Base-by-base conservation (phyloP, 2,797 vertebrate genomes). In the Oryzias sinensis region DNA sequence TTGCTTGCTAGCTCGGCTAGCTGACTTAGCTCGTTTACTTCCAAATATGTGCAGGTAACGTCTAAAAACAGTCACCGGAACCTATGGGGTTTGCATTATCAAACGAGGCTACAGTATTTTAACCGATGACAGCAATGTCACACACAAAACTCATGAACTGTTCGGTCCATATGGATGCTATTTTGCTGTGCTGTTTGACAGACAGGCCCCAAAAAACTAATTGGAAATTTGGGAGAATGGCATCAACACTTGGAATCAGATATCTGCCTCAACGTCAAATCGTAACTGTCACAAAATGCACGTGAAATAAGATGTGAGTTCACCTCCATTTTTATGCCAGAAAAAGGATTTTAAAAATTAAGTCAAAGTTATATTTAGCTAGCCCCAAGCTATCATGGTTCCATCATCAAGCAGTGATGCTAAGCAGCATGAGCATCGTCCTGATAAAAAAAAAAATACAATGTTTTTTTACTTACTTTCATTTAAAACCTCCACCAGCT, bases 401-500 rank as follows among this genome's bases (percentile, higher is more conserved):
- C 27, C 56, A 56, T 33, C 29, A 41, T 6, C 48, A 65, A 43
- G 46, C 66, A 75, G n/a, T 60, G 40, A 24, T 52, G 84, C 78
- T 84, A 84, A 55, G 62, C 47, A 61, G 18, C 52, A 55, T 18
- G 18, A 18, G 46, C 57, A 20, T 37, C 64, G 43, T 5, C 22
- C 20, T 20, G 15, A 5, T 54, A 45, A 22, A 27, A 71, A 67
- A 41, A 64, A 33, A 18, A 45, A 11, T 33, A 6, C 6, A 29
- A 29, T 6, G 11, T 52, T 33, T 22, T 18, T 51, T 50, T 62
- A 96, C 96, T 97, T 93, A 98, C 96, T 97, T 91, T 97, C 95
- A 88, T 97, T 98, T 89, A 98, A 93, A 90, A 97, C 96, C 93
- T 98, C 95, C 93, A 98, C 93, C 94, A 98, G 93, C 93, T 98